A percentile compares a stretch with the other conserved stretches of the same genome.
Evolutionary conservation across 2,797 vertebrate genomes (phyloP).

Genomic region (Poeciliopsis turneri): DNA sequence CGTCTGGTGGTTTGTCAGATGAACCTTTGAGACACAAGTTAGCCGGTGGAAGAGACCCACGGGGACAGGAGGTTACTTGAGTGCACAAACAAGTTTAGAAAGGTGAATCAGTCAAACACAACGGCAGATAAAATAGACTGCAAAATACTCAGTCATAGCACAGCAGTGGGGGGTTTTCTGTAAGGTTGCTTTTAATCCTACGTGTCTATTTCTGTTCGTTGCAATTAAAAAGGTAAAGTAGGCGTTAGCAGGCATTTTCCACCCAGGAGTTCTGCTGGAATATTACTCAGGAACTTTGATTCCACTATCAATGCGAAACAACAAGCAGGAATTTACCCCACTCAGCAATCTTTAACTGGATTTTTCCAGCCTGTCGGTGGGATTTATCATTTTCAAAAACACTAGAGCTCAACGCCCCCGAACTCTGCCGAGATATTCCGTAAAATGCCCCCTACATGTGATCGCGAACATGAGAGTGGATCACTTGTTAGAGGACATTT

Average conservation of each 20-base stretch:
- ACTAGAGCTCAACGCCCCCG: neutral
- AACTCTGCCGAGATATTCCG: neutral
- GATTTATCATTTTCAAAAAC: neutral
- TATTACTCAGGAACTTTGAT: neutral
- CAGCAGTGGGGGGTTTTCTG: neutral
- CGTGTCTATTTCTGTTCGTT: neutral
- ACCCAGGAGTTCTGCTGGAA: neutral
- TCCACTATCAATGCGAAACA: slow-evolving; percentile 1
- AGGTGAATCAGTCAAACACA: slow-evolving; percentile 9
- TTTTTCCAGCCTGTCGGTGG: neutral
- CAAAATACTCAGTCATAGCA: neutral
- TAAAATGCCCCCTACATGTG: neutral
- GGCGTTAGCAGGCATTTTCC: neutral
- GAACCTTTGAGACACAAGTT: neutral
- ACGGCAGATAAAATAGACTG: neutral
- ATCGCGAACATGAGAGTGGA: neutral
- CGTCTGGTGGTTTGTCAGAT: neutral
- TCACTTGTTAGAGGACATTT: neutral
- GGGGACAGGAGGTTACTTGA: too few relatives aligned
- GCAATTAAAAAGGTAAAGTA: neutral
- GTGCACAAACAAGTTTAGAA: neutral
- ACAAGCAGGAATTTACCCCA: slow-evolving; percentile 1
- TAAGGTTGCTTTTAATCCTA: neutral
- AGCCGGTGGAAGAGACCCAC: neutral
- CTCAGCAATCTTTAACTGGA: neutral